Percentiles rank a stretch among this genome's conserved stretches.
Evolutionary conservation across 2,888 invertebrate genomes (phyloP).

Genomic region (Thelaira solivaga): DNA sequence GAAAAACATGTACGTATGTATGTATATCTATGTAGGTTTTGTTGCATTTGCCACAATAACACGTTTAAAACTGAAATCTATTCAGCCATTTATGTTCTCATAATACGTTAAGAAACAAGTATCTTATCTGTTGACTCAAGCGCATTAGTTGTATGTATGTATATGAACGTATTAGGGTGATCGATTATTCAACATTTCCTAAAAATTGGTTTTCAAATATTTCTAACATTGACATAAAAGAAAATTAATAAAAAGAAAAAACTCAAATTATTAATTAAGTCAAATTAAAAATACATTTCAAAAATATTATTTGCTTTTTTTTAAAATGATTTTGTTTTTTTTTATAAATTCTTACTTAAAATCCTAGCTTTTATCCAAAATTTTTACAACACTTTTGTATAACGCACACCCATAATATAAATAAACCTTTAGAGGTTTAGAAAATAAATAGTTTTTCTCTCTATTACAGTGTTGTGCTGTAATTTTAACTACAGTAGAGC

Average conservation of each 20-base stretch:
- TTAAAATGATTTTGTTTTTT: no score
- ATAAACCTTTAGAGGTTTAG: background rate
- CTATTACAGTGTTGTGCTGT: background rate
- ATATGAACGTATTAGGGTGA: no score
- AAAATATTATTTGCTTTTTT: no score
- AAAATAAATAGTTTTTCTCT: background rate
- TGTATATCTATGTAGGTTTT: slow-evolving; percentile 14
- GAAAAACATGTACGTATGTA: background rate
- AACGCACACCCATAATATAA: slow-evolving; percentile 1
- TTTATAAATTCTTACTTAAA: no score
- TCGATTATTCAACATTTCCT: no score
- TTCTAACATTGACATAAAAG: no score
- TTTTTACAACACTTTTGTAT: background rate
- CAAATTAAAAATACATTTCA: no score
- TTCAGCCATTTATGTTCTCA: slow-evolving; percentile 28
- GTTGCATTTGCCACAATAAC: slow-evolving; percentile 44
- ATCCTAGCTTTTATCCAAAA: no score
- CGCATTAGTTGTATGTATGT: slow-evolving; percentile 2
- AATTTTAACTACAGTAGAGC: slow-evolving; percentile 3
- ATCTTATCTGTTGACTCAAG: slow-evolving; percentile 41
- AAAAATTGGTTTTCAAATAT: no score
- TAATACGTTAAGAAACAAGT: slow-evolving; percentile 42
- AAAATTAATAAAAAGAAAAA: no score
- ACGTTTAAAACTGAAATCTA: slow-evolving; percentile 40
- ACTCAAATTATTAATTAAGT: no score